Evolutionary conservation across 2,888 invertebrate genomes (phyloP).

Genomic region (Callosobruchus maculatus): DNA sequence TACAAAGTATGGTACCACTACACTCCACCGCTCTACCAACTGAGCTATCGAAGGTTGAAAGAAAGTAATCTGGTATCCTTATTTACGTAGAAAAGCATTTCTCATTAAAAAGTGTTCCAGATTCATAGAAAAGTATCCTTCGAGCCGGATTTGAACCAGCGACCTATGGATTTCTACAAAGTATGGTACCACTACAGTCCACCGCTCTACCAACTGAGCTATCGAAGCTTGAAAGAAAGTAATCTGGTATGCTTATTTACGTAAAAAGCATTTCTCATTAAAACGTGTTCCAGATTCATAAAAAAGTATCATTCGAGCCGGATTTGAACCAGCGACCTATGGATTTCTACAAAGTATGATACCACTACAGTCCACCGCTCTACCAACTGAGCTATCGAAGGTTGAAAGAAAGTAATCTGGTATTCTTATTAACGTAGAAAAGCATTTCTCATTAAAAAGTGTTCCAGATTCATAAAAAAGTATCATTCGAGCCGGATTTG

Average conservation of each 20-base stretch:
- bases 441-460: no score
- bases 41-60: conserved; percentile 40
- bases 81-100: no score
- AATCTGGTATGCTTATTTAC: no score
- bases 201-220: conserved; percentile 47
- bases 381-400: conserved; percentile 46
- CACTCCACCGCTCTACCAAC: conserved; percentile 44
- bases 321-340: conserved; percentile 53
- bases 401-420: conserved; percentile 9
- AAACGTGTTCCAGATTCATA: no score
- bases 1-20: conserved; percentile 17
- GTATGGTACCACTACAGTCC: conserved; percentile 35
- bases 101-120: no score
- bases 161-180: conserved; percentile 55
- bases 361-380: conserved; percentile 43
- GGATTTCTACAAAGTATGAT: conserved; percentile 44
- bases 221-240: conserved; percentile 36
- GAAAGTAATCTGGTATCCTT: neutral
- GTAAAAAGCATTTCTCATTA: no score
- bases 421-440: neutral
- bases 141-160: conserved; percentile 44
- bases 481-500: conserved; percentile 42
- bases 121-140: conserved; percentile 28
- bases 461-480: neutral
- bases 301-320: conserved; percentile 35